Percentiles rank a stretch among this genome's conserved stretches.
phyloP scores from a whole-genome alignment of 30 jellyfish, hydroid and myxozoan species.

The Aurelia aurita complex sp. Pacific region DNA sequence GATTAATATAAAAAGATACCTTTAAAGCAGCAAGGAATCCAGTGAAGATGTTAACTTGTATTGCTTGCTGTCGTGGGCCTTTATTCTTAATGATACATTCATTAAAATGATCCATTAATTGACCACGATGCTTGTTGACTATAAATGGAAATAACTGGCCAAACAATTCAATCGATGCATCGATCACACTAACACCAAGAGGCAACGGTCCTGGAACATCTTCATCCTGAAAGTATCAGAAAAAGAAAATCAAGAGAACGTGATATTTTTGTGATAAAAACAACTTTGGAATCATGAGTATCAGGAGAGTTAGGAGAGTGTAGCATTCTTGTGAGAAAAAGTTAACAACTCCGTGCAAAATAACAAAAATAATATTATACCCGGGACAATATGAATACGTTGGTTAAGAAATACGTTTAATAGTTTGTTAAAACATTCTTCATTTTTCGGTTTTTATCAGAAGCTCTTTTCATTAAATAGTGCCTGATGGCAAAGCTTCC shows the following conservation, averaged over 20 bases:
- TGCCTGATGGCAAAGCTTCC: too few relatives aligned
- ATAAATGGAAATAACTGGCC: slow-evolving; percentile 90
- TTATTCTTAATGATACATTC: slow-evolving; percentile 92
- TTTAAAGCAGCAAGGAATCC: slow-evolving; percentile 95
- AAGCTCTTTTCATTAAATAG: too few relatives aligned
- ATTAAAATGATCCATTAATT: slow-evolving; percentile 89
- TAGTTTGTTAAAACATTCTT: too few relatives aligned
- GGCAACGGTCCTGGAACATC: slow-evolving; percentile 99
- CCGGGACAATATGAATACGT: too few relatives aligned
- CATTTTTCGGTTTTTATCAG: too few relatives aligned
- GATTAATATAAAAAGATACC: slow-evolving; percentile 33
- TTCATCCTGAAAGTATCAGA: slow-evolving; percentile 47
- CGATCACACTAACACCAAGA: slow-evolving; percentile 99
- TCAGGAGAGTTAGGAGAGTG: too few relatives aligned
- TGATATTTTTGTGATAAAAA: not conserved
- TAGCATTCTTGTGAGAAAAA: too few relatives aligned
- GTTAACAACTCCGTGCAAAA: too few relatives aligned
- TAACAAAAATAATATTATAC: too few relatives aligned
- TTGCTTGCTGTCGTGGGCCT: slow-evolving; percentile 98
- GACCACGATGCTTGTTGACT: slow-evolving; percentile 91
- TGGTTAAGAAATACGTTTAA: too few relatives aligned
- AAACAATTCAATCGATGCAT: slow-evolving; percentile 82
- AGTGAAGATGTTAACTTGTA: slow-evolving; percentile 92
- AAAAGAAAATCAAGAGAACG: not conserved
- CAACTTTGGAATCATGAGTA: not conserved